Conservation (phyloP, 37 sponge, comb jelly and placozoan species). For the Axinella damicornis region DNA sequence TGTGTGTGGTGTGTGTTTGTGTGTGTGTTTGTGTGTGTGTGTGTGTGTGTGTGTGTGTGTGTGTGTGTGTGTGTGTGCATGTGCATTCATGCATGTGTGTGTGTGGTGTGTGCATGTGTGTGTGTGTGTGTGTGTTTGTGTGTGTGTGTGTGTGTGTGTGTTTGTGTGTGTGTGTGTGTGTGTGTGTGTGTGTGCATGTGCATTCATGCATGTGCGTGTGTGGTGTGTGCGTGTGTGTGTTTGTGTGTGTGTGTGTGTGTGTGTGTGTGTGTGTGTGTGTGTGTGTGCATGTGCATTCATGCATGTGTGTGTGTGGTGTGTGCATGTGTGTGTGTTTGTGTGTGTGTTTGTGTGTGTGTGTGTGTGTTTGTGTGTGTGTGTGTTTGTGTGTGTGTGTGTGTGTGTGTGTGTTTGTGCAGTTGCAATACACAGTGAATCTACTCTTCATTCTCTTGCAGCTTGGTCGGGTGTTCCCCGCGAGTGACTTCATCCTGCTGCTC, state of each 20-base stretch:
- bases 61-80: constrained; percentile 69
- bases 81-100: constrained; percentile 83
- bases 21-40: constrained; percentile 25
- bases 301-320: constrained; percentile 16
- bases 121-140: constrained; percentile 71
- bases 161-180: constrained; percentile 15
- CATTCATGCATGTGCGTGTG: background rate
- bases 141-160: constrained; percentile 15
- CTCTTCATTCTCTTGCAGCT: no score
- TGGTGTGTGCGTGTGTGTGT: no score
- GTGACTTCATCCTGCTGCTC: constrained; percentile 62
- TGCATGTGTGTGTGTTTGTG: constrained; percentile 20
- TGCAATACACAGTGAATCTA: background rate
- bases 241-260: no score
- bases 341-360: background rate
- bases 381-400: no score
- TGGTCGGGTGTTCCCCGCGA: constrained; percentile 40
- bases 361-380: no score
- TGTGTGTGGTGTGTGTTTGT: constrained; percentile 13
- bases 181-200: constrained; percentile 12
- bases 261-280: no score
- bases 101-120: no score
- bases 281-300: constrained; percentile 1
- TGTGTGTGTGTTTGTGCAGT: background rate
- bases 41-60: constrained; percentile 62